phyloP scores from a whole-genome alignment of 2,113 vertebrate genomes.

The Microtus richardsoni region DNA sequence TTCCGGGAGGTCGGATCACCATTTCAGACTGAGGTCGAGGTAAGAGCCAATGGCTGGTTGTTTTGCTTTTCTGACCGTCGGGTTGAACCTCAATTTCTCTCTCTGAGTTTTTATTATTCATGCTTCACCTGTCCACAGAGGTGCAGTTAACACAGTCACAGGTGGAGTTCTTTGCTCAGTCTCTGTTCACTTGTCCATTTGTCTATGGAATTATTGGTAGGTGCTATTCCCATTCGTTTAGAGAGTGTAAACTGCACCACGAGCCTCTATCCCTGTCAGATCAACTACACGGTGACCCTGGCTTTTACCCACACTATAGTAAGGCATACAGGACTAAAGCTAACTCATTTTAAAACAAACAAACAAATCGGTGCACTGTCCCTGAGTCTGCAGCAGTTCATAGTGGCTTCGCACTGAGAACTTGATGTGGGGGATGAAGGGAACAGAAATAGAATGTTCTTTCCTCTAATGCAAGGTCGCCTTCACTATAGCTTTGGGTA shows the following conservation, averaged over 20 bases:
- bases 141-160: neutral
- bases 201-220: neutral
- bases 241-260: neutral
- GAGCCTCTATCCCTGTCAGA: neutral
- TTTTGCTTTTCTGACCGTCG: no score
- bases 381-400: neutral
- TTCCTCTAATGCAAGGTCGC: neutral
- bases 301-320: neutral
- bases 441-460: neutral
- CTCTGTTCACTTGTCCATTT: neutral
- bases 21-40: no score
- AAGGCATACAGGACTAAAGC: neutral
- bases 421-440: neutral
- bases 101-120: no score
- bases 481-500: neutral
- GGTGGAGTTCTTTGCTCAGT: neutral
- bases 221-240: neutral
- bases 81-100: no score
- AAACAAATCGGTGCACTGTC: neutral
- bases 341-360: neutral
- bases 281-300: neutral
- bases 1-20: no score
- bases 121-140: neutral
- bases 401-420: slow-evolving; percentile 5
- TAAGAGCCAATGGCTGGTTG: no score